Base-by-base conservation (phyloP, 2,797 vertebrate species). In the Microctenopoma steveboyesi region DNA sequence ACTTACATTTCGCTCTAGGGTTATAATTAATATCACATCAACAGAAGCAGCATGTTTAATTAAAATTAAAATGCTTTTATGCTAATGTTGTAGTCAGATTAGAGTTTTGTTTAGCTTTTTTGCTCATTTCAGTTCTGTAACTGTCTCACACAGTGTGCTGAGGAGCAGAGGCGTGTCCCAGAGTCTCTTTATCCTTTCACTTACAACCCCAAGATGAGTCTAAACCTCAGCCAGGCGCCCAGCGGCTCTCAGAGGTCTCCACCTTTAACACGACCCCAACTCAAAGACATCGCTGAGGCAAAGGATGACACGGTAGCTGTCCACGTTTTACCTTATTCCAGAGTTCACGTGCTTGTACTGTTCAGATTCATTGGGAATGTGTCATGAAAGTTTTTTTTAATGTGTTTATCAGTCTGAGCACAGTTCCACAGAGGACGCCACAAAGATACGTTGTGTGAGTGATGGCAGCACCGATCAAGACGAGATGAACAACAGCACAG, bases 201-300 rank as follows among this genome's bases (percentile, higher is more conserved):
- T 62, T 99, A 97, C 52, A 99, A 99, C 90, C 98, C 98, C 69
- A 98, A 98, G 94, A 98, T 98, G 98, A 99, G 96, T 84, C 88
- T 99, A 69, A 96, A 95, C 73, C 96, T 99, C 77, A 98, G 96
- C 74, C 92, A 97, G 60, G 88, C 95, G 16, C 94, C 95, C 65
- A 94, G 90, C 70, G 81, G 68, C 82, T 91, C 87, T 7, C 93
- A 91, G 84, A 94, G 83, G 81, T 91, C 91, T 35, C 84, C 86
- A 2, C 90, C 94, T 22, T 53, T 67, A n/a, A 85, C 82, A 55
- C 84, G 76, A 27, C 80, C 86, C 1, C 90, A 89, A 37, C 81
- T 37, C 8, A 77, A 15, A 64, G 54, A 76, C 7, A 22, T 71
- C 22, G 4, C 65, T 0, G 84, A 82, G n/a, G 30, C 37, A 1